Evolutionary conservation across 2,113 vertebrate genomes (phyloP), one percentile per base, ranked within the genome.

Genomic region (Callaeas wilsoni): DNA sequence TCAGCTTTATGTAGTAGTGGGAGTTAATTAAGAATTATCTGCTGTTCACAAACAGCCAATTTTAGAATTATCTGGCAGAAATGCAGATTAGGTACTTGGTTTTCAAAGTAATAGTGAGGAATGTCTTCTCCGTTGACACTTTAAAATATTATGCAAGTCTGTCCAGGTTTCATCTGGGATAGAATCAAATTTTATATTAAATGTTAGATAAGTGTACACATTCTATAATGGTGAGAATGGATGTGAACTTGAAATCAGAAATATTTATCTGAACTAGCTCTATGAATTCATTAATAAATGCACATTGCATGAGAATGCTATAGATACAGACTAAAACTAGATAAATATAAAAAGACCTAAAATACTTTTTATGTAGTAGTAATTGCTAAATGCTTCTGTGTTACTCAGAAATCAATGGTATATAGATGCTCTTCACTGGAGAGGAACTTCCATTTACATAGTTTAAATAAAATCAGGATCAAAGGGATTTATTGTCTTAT

Each of bases 21-120:
- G 71, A 90, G 17, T 81, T 92, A 87, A 89, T 84, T 81, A 85
- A 82, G 79, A 89, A 87, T 76, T 88, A 82, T 88, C 64, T 87
- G 25, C 50, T 65, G 23, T 50, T 96, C 56, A 42, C 33, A 74
- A 93, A 82, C 35, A 84, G 35, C 49, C 21, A 10, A 19, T 94
- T 94, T 94, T 82, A 71, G 59, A 85, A 47, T 65, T 88, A 63
- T 42, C 70, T 64, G 79, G 13, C 70, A 92, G 57, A 84, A 93
- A 85, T 73, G 79, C 52, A 83, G 55, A 68, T 59, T 82, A 79
- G n/a, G 63, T 90, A 22, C 35, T 92, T 71, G 25, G 20, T 76
- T 96, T 86, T 49, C 79, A 65, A 39, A 89, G 35, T 49, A 60
- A 32, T 32, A 64, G 33, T 22, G 27, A 84, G 50, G 26, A 90